These are phyloP conservation scores for Medauroidea extradentata DNA, from an alignment of 1,140 invertebrate genomes.

Conservation along the genomic window DNA sequence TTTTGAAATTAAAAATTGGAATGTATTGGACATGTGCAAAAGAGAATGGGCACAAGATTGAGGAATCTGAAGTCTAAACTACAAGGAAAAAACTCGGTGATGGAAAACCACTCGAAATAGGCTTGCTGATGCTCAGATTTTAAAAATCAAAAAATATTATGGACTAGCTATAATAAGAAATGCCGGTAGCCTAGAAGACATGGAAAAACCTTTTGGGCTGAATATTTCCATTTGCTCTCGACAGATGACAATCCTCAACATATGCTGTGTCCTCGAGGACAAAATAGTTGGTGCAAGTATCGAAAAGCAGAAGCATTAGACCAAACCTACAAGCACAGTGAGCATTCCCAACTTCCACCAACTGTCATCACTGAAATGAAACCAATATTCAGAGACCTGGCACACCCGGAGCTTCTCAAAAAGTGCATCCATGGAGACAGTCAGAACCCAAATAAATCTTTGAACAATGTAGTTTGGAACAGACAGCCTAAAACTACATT, in stretches of 20 bases:
- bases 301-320: neutral
- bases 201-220: slow-evolving; percentile 16
- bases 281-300: slow-evolving; percentile 17
- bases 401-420: slow-evolving; percentile 5
- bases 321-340: slow-evolving; percentile 5
- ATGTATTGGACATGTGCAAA: slow-evolving; percentile 22
- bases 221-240: slow-evolving; percentile 15
- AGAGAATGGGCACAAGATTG: slow-evolving; percentile 15
- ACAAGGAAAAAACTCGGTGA: neutral
- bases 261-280: slow-evolving; percentile 11
- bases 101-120: slow-evolving; percentile 8
- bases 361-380: slow-evolving; percentile 11
- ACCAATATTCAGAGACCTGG: slow-evolving; percentile 7
- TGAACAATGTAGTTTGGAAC: slow-evolving; percentile 12
- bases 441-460: slow-evolving; percentile 12
- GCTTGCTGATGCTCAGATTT: slow-evolving; percentile 24
- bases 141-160: slow-evolving; percentile 26
- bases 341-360: slow-evolving; percentile 13
- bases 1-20: slow-evolving; percentile 20
- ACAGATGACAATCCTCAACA: slow-evolving; percentile 15
- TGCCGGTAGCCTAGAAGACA: slow-evolving; percentile 20
- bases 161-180: slow-evolving; percentile 29
- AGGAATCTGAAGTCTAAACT: neutral
- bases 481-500: slow-evolving; percentile 7
- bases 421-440: slow-evolving; percentile 8